Evolutionary conservation across 2,113 vertebrate species (phyloP).

Genomic region (Mirounga angustirostris): DNA sequence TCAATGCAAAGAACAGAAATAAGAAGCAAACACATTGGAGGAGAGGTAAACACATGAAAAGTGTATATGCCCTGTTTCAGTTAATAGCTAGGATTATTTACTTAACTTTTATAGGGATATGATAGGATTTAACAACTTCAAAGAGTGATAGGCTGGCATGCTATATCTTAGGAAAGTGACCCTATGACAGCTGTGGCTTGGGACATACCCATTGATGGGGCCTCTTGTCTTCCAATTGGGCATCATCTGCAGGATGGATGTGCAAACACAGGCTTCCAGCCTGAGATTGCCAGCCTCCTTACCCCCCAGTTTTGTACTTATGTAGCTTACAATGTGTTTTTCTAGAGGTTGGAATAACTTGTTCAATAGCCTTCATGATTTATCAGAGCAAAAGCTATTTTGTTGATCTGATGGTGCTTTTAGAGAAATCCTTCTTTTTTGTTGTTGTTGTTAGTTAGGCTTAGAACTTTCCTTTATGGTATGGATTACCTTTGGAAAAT

Average conservation of each 20-base stretch:
- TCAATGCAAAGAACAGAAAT: conserved; percentile 81
- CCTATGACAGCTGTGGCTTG: conserved; percentile 67
- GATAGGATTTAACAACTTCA: neutral
- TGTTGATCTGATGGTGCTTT: conserved; percentile 82
- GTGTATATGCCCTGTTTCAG: conserved; percentile 26
- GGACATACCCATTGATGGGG: conserved; percentile 62
- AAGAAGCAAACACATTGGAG: conserved; percentile 63
- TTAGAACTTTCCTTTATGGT: conserved; percentile 81
- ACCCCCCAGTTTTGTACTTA: conserved; percentile 70
- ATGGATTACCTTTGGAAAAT: conserved; percentile 83
- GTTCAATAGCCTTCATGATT: conserved; percentile 84
- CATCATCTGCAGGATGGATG: conserved; percentile 57
- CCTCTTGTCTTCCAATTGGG: conserved; percentile 13
- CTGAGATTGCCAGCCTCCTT: conserved; percentile 17
- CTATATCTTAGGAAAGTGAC: conserved; percentile 63
- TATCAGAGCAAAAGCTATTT: conserved; percentile 83
- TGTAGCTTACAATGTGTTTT: conserved; percentile 81
- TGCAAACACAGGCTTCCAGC: conserved; percentile 53
- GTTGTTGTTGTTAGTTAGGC: conserved; percentile 74
- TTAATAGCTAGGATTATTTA: conserved; percentile 67
- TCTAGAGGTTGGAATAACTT: conserved; percentile 83
- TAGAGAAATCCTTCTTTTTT: conserved; percentile 82
- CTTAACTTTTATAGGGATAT: conserved; percentile 67
- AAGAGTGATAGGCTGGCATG: conserved; percentile 54
- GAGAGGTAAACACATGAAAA: conserved; percentile 75